Base-by-base conservation (phyloP, 1,140 invertebrate species). In the Rhyzopertha dominica region DNA sequence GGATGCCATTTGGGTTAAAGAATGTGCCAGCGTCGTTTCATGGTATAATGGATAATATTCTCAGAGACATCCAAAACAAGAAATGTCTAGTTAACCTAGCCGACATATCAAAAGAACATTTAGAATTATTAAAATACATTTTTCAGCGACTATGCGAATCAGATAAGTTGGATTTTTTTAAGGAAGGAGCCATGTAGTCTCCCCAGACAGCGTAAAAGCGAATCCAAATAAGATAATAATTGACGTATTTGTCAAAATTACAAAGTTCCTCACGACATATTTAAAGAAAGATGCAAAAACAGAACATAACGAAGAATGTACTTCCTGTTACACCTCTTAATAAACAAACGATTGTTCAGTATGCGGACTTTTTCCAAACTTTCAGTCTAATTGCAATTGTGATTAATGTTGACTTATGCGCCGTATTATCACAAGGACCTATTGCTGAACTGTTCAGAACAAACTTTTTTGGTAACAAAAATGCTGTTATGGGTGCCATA, bases 361-460 rank as follows among this genome's bases (percentile, higher is more conserved):
- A 63, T 18, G 62, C 66, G 0, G 54, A 66, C 39, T 65, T 64
- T 26, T 19, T 44, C 0, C 41, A 62, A 46, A 31, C 48, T 14
- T 70, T 69, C 42, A 50, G 47, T 1, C 20, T 68, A 5, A 65
- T 55, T 0, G 63, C 61, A 0, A 67, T 68, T 20, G 66, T 64
- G 1, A 56, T 47, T 5, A 54, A 62, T n/a, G 45, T 47, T 12
- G 65, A 62, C 1, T 30, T 68, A 0, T 64, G 62, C 5, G 54
- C 55, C 2, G 57, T 68, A 0, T 36, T 71, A 10, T 60, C 59
- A 4, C 66, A 68, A 53, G 47, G 46, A 3, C 13, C 28, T 17
- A 39, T 53, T 26, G 58, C 56, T n/a, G 18, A 23, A 16, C n/a
- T n/a, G n/a, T n/a, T n/a, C n/a, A n/a, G n/a, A n/a, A n/a, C n/a